Conservation (phyloP, 2,113 vertebrate genomes). For the Gallinago paraguaiae region DNA sequence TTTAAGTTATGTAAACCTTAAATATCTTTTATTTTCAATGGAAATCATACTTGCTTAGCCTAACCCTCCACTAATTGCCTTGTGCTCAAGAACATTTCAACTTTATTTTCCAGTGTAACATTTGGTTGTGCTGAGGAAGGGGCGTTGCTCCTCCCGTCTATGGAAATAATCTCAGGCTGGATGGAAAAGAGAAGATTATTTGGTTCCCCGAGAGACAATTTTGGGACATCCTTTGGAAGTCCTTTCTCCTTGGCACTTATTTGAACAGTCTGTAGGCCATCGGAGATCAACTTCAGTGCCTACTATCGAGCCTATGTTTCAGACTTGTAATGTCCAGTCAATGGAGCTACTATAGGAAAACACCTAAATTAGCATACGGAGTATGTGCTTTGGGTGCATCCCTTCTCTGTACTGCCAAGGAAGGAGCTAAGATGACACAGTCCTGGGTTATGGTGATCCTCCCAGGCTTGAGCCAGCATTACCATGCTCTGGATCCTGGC, state of each 20-base stretch:
- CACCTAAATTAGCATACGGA: neutral
- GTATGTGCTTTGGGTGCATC: neutral
- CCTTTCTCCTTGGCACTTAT: neutral
- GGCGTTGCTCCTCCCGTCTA: accelerated
- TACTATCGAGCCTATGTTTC: neutral
- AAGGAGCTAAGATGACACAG: neutral
- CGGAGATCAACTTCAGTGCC: neutral
- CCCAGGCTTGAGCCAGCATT: neutral
- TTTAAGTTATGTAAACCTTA: conserved; percentile 31
- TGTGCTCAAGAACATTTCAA: neutral
- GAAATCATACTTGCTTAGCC: neutral
- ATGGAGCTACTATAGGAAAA: neutral
- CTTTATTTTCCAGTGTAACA: neutral
- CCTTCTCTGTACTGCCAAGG: neutral
- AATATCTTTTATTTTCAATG: neutral
- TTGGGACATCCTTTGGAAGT: neutral
- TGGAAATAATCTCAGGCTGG: neutral
- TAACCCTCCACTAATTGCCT: neutral
- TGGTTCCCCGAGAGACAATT: neutral
- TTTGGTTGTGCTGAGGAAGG: neutral
- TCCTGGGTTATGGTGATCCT: neutral
- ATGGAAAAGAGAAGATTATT: neutral
- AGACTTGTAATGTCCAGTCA: neutral
- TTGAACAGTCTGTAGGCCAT: neutral
- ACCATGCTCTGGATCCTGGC: accelerated